These are phyloP conservation scores for Phytoseiulus persimilis DNA, from an alignment of 2,888 invertebrate genomes.

Conservation along the genomic window DNA sequence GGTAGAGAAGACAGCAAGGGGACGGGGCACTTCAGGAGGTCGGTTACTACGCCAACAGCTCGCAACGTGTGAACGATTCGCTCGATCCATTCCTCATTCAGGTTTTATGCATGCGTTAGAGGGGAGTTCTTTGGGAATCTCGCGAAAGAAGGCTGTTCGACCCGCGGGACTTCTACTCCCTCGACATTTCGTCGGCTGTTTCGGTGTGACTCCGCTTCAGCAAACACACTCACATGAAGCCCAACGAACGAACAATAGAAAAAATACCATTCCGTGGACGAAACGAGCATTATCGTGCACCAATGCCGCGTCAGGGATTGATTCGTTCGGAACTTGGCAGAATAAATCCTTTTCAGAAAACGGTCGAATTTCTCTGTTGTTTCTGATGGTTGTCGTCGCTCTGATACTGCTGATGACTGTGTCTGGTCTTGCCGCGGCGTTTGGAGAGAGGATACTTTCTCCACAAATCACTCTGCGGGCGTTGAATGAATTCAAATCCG, in stretches of 20 bases:
- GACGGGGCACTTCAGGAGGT: not conserved
- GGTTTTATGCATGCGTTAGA: not conserved
- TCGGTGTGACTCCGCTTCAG: too few relatives aligned
- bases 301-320: not conserved
- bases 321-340: not conserved
- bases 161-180: too few relatives aligned
- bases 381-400: not conserved
- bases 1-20: not conserved
- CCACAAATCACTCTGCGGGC: slow-evolving; percentile 5
- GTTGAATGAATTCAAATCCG: slow-evolving; percentile 5
- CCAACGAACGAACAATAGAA: too few relatives aligned
- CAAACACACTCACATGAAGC: too few relatives aligned
- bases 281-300: not conserved
- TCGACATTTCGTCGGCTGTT: too few relatives aligned
- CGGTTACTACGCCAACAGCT: not conserved
- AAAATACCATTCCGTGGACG: not conserved
- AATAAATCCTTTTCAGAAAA: not conserved
- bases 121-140: too few relatives aligned
- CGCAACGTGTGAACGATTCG: slow-evolving; percentile 5
- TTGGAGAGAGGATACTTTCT: not conserved
- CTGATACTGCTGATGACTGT: not conserved
- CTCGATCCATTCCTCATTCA: not conserved
- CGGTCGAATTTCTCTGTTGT: not conserved
- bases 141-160: too few relatives aligned
- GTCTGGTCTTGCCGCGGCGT: not conserved